Conservation (phyloP, 2,113 vertebrate genomes). For the Enhydra lutris region DNA sequence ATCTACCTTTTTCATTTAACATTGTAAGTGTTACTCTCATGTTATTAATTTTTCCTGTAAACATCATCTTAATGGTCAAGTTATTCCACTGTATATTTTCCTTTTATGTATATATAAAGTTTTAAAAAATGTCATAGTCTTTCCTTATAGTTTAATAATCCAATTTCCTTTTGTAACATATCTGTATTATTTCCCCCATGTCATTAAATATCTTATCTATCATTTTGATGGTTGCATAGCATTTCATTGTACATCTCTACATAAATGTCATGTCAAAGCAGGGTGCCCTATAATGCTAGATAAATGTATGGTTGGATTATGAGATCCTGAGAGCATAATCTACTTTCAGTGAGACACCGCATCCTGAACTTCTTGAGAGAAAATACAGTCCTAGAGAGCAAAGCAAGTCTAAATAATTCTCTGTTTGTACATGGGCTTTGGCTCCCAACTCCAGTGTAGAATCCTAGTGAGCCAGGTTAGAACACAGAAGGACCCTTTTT, state of each 20-base stretch:
- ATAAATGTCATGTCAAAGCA: not conserved
- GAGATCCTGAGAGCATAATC: not conserved
- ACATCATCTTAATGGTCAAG: not conserved
- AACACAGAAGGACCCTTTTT: not conserved
- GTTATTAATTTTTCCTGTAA: not conserved
- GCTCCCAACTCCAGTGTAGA: not conserved
- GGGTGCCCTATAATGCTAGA: not conserved
- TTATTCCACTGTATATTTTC: not conserved
- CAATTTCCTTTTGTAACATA: not conserved
- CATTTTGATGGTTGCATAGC: not conserved
- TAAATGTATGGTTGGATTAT: not conserved
- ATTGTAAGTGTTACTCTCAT: not conserved
- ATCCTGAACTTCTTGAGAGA: not conserved
- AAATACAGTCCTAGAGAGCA: not conserved
- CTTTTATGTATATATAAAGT: not conserved
- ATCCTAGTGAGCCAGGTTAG: not conserved
- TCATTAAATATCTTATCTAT: not conserved
- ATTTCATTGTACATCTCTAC: not conserved
- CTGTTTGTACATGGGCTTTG: not conserved
- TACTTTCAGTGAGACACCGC: not conserved
- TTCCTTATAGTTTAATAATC: not conserved
- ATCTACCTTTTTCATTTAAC: not conserved
- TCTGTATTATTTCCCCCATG: not conserved
- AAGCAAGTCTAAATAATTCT: not conserved
- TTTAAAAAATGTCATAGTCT: not conserved